Base-by-base conservation (phyloP, 2,113 vertebrate species). In the Gambusia holbrooki region DNA sequence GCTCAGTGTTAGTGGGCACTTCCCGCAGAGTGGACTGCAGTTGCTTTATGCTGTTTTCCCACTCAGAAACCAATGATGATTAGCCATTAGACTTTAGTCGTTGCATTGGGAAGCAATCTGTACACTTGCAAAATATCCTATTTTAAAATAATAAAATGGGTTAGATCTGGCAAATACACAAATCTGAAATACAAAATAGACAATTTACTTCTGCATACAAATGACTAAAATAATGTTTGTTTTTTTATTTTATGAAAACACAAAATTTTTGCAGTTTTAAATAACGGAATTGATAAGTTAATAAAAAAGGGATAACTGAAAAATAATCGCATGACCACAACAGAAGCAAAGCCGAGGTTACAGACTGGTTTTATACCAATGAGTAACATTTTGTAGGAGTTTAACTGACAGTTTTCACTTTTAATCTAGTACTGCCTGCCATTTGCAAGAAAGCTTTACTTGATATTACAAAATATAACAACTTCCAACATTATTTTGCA, bases 321-420 rank as follows among this genome's bases (percentile, higher is more conserved):
- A 62, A 84, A 66, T 0, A 0, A 22, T 25, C 30, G 19, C 15
- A 1, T 7, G 9, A 69, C 76, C 73, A 62, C 45, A 42, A 74
- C 71, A 58, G 0, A 51, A 54, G 62, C 30, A 67, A 0, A 11
- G 7, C 1, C 15, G 25, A 71, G 73, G 78, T 69, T 62, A 32
- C 14, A 69, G 76, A n/a, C 66, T n/a, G 35, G 58, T 68, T 66
- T 64, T 12, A 13, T 66, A 58, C 19, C 63, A 68, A 22, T 37
- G n/a, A 30, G 84, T 15, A 27, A 74, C 76, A 61, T 79, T 51
- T 51, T 51, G 48, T 22, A 51, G 48, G 19, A 15, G 3, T 40
- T 15, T 45, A 45, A 15, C 42, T 15, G 12, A 13, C 3, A 14
- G 15, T 48, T 48, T 48, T 48, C 45, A 48, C 15, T 19, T 19